A percentile compares a stretch with the other conserved stretches of the same genome.
phyloP scores from a whole-genome alignment of 2,113 vertebrate species.

The Potamarius usumacintae region DNA sequence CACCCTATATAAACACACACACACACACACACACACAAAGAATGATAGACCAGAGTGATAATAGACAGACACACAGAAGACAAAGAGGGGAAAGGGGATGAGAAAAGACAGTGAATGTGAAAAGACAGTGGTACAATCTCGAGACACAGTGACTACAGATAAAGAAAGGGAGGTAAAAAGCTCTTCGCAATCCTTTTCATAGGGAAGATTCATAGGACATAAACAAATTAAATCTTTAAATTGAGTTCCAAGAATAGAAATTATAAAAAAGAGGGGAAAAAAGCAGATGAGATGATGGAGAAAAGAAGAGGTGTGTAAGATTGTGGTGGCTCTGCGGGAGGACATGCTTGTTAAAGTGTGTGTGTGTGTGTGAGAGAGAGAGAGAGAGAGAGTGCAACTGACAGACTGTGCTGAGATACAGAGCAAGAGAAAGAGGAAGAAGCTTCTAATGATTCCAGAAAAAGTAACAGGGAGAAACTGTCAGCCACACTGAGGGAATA shows the following conservation, averaged over 20 bases:
- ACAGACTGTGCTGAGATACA: constrained; percentile 9
- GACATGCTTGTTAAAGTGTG: neutral
- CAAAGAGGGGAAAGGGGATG: neutral
- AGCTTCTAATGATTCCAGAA: constrained; percentile 13
- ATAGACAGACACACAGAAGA: neutral
- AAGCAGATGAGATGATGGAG: too few species aligned
- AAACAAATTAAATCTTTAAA: neutral
- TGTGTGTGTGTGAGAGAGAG: neutral
- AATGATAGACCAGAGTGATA: neutral
- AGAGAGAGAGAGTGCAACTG: neutral
- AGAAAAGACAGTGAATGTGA: neutral
- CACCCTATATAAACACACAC: neutral
- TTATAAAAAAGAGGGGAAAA: neutral
- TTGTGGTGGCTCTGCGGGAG: neutral
- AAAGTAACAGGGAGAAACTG: neutral
- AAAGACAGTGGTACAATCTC: neutral
- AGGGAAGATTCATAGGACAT: neutral
- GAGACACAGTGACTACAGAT: neutral
- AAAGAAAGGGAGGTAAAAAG: neutral
- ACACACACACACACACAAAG: too few species aligned
- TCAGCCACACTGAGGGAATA: neutral
- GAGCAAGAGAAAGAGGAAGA: constrained; percentile 2
- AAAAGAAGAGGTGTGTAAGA: neutral
- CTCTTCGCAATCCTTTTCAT: neutral
- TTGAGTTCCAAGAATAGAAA: neutral